Evolutionary conservation across 2,888 invertebrate genomes (phyloP).

Genomic region (Leucania comma): DNA sequence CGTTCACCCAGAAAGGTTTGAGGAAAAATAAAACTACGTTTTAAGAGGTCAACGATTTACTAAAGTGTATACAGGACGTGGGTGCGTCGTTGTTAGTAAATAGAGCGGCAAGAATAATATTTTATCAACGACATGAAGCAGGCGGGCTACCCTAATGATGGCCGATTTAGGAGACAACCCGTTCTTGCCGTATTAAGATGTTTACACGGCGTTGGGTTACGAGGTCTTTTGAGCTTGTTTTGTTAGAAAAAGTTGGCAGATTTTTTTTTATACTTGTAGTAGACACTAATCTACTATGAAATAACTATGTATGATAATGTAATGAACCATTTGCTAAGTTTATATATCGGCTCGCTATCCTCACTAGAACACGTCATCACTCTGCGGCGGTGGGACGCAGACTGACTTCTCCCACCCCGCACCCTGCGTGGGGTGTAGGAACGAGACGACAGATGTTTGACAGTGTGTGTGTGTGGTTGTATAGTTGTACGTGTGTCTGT

Average conservation of each 20-base stretch:
- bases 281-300: no score
- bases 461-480: no score
- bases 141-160: slow-evolving; percentile 37
- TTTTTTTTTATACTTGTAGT: no score
- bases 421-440: no score
- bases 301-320: no score
- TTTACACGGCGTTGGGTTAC: slow-evolving; percentile 25
- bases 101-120: slow-evolving; percentile 66
- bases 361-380: no score
- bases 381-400: no score
- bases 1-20: neutral
- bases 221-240: slow-evolving; percentile 22
- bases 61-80: slow-evolving; percentile 53
- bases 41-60: slow-evolving; percentile 54
- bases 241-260: slow-evolving; percentile 7
- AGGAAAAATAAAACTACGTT: slow-evolving; percentile 26
- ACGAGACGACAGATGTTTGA: no score
- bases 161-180: slow-evolving; percentile 53
- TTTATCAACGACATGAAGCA: slow-evolving; percentile 58
- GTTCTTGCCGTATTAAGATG: slow-evolving; percentile 29
- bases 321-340: no score
- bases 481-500: no score
- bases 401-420: no score
- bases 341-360: no score
- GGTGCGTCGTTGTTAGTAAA: slow-evolving; percentile 60